Percentiles rank a stretch among this genome's conserved stretches.
Evolutionary conservation across 2,113 vertebrate species (phyloP).

Genomic region (Halcyon malimbica): DNA sequence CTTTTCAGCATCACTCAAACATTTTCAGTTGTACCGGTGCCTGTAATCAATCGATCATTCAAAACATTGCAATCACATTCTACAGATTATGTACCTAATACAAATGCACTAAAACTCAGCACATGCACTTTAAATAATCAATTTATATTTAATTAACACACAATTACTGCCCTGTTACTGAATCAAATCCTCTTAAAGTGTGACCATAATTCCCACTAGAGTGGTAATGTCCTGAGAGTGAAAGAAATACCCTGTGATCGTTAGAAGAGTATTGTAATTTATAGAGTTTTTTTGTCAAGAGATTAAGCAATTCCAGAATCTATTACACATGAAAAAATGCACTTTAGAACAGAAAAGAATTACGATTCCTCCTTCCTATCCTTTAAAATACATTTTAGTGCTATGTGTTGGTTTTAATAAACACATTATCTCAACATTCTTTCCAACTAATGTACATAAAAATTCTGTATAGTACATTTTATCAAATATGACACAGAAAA

Average conservation of each 20-base stretch:
- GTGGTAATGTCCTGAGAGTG: slow-evolving; percentile 51
- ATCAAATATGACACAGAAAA: not conserved
- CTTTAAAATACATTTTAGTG: not conserved
- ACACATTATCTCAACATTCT: not conserved
- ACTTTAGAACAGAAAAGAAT: not conserved
- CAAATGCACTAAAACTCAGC: not conserved
- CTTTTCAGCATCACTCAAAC: not conserved
- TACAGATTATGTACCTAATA: not conserved
- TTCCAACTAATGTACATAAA: not conserved
- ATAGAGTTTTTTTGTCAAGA: slow-evolving; percentile 46
- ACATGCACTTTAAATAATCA: slow-evolving; percentile 57
- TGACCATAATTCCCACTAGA: slow-evolving; percentile 61
- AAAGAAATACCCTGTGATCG: slow-evolving; percentile 41
- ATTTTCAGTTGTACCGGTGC: not conserved
- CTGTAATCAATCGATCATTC: not conserved
- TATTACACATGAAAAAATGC: not conserved
- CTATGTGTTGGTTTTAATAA: not conserved
- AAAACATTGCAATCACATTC: not conserved
- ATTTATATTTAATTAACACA: slow-evolving; percentile 63
- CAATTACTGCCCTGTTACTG: slow-evolving; percentile 16
- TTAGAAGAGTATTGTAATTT: slow-evolving; percentile 49
- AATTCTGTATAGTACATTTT: not conserved
- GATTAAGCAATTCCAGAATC: slow-evolving; percentile 49
- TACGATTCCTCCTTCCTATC: not conserved
- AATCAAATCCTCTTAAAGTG: slow-evolving; percentile 66